Evolutionary conservation across 2,888 invertebrate species (phyloP).

Genomic region (Coelopa pilipes): DNA sequence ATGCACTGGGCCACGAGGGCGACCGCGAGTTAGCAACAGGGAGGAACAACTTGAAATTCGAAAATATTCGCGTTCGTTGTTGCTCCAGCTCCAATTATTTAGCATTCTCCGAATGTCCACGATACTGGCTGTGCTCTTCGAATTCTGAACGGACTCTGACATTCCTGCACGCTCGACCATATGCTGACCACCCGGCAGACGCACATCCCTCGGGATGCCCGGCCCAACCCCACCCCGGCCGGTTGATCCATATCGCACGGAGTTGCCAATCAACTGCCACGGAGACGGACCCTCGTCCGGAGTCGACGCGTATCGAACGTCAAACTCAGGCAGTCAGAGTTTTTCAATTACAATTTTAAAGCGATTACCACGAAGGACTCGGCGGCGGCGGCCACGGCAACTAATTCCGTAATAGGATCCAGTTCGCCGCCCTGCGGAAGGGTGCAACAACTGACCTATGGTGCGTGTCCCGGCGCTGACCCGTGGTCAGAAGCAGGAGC

Average conservation of each 20-base stretch:
- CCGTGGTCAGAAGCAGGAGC: not conserved
- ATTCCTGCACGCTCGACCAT: too few species aligned
- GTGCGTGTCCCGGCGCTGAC: not conserved
- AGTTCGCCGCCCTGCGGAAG: not conserved
- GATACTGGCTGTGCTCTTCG: too few species aligned
- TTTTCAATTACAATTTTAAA: not conserved
- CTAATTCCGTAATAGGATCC: not conserved
- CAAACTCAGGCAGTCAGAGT: not conserved
- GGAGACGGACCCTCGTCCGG: not conserved
- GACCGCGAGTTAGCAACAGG: too few species aligned
- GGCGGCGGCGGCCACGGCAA: not conserved
- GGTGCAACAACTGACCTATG: not conserved
- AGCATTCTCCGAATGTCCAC: too few species aligned
- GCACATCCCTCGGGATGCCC: too few species aligned
- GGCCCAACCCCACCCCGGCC: not conserved
- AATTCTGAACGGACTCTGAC: too few species aligned
- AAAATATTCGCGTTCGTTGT: too few species aligned
- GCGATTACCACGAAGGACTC: constrained; percentile 7
- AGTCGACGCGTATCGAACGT: not conserved
- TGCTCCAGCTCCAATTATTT: too few species aligned
- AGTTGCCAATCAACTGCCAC: not conserved
- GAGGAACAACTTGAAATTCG: too few species aligned
- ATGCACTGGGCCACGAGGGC: too few species aligned
- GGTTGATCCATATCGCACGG: not conserved
- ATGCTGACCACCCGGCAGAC: too few species aligned